These are phyloP conservation scores for Crocallis elinguaria DNA, from an alignment of 2,888 invertebrate species.

Conservation along the genomic window DNA sequence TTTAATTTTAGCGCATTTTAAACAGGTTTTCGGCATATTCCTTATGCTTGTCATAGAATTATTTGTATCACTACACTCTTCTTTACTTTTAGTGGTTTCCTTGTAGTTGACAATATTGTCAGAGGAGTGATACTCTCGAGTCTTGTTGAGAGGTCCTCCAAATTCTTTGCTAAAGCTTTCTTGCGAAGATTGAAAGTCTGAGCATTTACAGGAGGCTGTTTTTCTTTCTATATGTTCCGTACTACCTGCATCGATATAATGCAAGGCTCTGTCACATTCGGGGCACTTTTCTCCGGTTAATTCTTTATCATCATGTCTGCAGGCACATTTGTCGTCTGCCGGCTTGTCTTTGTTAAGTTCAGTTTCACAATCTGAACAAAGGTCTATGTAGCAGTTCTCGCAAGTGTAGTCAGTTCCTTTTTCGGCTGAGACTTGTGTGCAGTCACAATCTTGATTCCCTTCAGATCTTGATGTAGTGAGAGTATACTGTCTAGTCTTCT, in stretches of 20 bases:
- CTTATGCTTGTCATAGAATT: conserved; percentile 64
- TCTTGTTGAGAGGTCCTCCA: conserved; percentile 63
- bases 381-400: conserved; percentile 73
- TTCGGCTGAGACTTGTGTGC: conserved; percentile 67
- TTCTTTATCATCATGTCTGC: conserved; percentile 56
- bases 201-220: conserved; percentile 66
- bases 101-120: conserved; percentile 75
- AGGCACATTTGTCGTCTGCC: conserved; percentile 59
- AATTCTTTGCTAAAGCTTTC: conserved; percentile 77
- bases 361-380: conserved; percentile 76
- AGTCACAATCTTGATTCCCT: conserved; percentile 65
- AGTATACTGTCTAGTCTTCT: conserved; percentile 82
- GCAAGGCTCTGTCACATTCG: conserved; percentile 73
- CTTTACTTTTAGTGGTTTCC: conserved; percentile 66
- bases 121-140: conserved; percentile 76
- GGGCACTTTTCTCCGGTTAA: conserved; percentile 66
- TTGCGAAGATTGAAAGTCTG: conserved; percentile 78
- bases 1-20: conserved; percentile 80
- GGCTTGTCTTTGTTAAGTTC: conserved; percentile 63
- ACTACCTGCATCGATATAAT: conserved; percentile 74
- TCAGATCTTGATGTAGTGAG: conserved; percentile 58
- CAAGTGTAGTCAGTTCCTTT: conserved; percentile 77
- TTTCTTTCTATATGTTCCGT: conserved; percentile 72
- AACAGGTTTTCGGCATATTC: conserved; percentile 73
- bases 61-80: conserved; percentile 66